Percentiles rank a stretch among this genome's conserved stretches.
Conservation (phyloP, 2,888 invertebrate species). For the Germaria angustata region DNA sequence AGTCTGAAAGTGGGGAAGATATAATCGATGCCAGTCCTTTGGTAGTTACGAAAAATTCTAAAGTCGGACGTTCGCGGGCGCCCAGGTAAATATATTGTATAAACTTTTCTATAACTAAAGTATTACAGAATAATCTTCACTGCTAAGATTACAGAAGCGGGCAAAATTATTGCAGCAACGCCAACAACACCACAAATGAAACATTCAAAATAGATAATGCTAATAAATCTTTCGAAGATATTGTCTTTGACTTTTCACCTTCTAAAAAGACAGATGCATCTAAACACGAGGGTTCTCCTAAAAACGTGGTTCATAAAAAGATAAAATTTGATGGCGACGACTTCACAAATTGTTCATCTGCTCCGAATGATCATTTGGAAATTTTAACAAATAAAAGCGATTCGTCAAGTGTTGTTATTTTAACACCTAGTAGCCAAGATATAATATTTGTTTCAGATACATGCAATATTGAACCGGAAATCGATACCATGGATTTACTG, state of each 20-base stretch:
- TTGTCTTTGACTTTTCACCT: constrained; percentile 69
- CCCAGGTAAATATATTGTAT: constrained; percentile 69
- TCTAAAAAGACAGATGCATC: constrained; percentile 41
- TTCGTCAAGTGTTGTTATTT: constrained; percentile 72
- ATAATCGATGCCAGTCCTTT: constrained; percentile 75
- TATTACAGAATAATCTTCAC: constrained; percentile 20
- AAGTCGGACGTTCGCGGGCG: constrained; percentile 69
- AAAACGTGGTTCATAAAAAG: constrained; percentile 12
- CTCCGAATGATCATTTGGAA: constrained; percentile 1
- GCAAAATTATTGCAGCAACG: constrained; percentile 56
- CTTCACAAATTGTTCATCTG: constrained; percentile 14
- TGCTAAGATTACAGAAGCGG: constrained; percentile 72
- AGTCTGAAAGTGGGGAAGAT: constrained; percentile 70
- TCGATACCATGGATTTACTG: constrained; percentile 73
- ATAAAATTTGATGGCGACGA: constrained; percentile 30
- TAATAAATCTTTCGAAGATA: constrained; percentile 66
- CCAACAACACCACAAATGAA: constrained; percentile 58
- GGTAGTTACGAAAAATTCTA: constrained; percentile 65
- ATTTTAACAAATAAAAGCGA: constrained; percentile 12
- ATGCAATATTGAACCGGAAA: constrained; percentile 64
- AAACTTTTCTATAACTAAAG: neutral
- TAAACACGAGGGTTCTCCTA: neutral
- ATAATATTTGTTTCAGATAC: constrained; percentile 77
- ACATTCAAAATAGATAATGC: constrained; percentile 18
- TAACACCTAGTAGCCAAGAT: constrained; percentile 76